Conservation (phyloP, 1,140 invertebrate species). For the Cyclargus thomasi region DNA sequence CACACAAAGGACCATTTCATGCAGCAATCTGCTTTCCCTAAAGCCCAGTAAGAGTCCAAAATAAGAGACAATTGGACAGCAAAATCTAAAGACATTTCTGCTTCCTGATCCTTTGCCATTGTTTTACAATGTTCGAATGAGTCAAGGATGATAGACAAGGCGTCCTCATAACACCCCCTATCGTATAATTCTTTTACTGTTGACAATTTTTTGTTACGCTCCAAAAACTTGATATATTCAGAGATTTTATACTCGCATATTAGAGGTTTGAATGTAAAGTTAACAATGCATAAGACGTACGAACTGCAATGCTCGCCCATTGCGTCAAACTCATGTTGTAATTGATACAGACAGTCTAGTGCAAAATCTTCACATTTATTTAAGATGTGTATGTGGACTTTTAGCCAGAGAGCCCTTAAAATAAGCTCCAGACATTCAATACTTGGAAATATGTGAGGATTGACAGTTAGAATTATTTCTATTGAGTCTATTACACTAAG, state of each 20-base stretch:
- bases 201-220: constrained; percentile 68
- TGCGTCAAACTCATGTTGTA: constrained; percentile 64
- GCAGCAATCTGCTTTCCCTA: constrained; percentile 77
- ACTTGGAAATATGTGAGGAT: constrained; percentile 62
- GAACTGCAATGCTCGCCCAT: constrained; percentile 54
- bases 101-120: constrained; percentile 58
- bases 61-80: constrained; percentile 78
- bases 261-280: constrained; percentile 60
- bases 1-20: constrained; percentile 85
- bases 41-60: constrained; percentile 82
- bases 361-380: constrained; percentile 61
- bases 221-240: constrained; percentile 59
- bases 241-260: constrained; percentile 56
- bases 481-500: constrained; percentile 55
- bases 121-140: constrained; percentile 76
- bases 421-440: constrained; percentile 51
- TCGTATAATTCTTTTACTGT: constrained; percentile 78
- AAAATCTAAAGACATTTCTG: constrained; percentile 72
- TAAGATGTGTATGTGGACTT: constrained; percentile 57
- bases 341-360: constrained; percentile 62
- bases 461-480: constrained; percentile 56
- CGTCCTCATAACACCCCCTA: constrained; percentile 78
- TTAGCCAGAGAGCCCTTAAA: constrained; percentile 62
- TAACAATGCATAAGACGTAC: constrained; percentile 50
- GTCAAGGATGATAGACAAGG: constrained; percentile 79